phyloP scores from a whole-genome alignment of 30 jellyfish, hydroid and myxozoan species.

The Rhopilema esculentum region DNA sequence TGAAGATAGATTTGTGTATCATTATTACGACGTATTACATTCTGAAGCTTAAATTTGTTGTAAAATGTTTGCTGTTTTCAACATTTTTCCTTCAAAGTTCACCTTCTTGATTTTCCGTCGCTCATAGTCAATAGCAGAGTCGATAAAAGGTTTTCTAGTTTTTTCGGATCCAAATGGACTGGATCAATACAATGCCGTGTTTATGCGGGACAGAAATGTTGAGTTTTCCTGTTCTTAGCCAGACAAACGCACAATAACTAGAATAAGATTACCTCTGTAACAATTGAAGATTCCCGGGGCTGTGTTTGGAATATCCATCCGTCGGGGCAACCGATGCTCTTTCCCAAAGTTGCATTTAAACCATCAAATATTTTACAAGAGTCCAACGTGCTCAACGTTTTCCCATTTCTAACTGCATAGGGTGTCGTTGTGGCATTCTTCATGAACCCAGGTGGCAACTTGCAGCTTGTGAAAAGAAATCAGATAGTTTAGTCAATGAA shows the following conservation, averaged over 20 bases:
- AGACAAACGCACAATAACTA: not conserved
- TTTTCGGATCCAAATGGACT: too few relatives aligned
- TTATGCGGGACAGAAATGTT: too few relatives aligned
- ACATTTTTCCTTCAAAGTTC: too few relatives aligned
- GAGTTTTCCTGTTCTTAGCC: not conserved
- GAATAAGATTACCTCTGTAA: constrained; percentile 70
- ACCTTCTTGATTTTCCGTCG: too few relatives aligned
- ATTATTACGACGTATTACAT: too few relatives aligned
- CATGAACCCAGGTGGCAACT: constrained; percentile 64
- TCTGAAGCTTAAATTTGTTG: too few relatives aligned
- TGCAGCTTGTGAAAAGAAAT: constrained; percentile 62
- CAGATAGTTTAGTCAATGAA: too few relatives aligned
- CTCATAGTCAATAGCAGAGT: too few relatives aligned
- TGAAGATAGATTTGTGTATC: too few relatives aligned
- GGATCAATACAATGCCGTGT: too few relatives aligned
- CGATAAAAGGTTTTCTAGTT: too few relatives aligned
- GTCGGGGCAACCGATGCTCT: constrained; percentile 70
- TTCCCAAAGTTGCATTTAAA: constrained; percentile 64
- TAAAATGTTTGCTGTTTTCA: too few relatives aligned
- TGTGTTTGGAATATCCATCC: constrained; percentile 84
- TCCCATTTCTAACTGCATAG: constrained; percentile 71
- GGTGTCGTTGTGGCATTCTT: constrained; percentile 65
- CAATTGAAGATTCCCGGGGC: constrained; percentile 73
- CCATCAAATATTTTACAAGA: constrained; percentile 57
- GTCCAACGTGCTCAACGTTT: constrained; percentile 43